Base-by-base conservation (phyloP, 2,113 vertebrate species). In the Brachyistius frenatus region DNA sequence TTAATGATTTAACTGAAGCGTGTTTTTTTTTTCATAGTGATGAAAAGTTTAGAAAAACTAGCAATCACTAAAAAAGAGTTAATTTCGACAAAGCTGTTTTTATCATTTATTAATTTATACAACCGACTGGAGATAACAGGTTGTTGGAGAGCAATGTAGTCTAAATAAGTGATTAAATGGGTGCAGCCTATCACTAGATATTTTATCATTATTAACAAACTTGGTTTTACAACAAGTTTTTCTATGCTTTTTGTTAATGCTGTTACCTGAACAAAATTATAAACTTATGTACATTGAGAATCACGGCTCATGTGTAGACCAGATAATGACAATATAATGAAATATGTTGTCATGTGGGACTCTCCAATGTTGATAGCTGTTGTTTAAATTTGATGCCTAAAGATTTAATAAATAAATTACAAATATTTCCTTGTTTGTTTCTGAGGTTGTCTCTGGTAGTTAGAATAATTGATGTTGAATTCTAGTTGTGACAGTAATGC, bases 101-200 rank as follows among this genome's bases (percentile, higher is more conserved):
- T 1, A 7, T 6, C 33, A 44, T 11, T 13, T 13, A 44, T 44
- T 44, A 69, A 62, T 56, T 5, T 16, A 2, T 52, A 14, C 32
- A 36, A 14, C 8, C 64, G 31, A 64, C 2, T n/a, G 35, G 30
- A 64, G 35, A 65, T 33, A 44, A 16, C 15, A 52, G 13, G 36
- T 65, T 9, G n/a, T 66, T 23, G 7, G 50, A 49, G 16, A 54
- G 50, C 37, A 54, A 4, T 54, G 2, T 33, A 6, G 15, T 10
- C 6, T 65, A 13, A 65, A 36, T 62, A 56, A 56, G 49, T 47
- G 60, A 70, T 47, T 73, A 47, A 47, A 73, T 2, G 0, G 1
- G 9, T 57, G 6, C 6, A 7, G 13, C 35, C n/a, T 16, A 1
- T 57, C 7, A 30, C 9, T 33, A 33, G 0, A 57, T 47, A 14